Evolutionary conservation across 2,113 vertebrate species (phyloP).

Genomic region (Trogon surrucura): DNA sequence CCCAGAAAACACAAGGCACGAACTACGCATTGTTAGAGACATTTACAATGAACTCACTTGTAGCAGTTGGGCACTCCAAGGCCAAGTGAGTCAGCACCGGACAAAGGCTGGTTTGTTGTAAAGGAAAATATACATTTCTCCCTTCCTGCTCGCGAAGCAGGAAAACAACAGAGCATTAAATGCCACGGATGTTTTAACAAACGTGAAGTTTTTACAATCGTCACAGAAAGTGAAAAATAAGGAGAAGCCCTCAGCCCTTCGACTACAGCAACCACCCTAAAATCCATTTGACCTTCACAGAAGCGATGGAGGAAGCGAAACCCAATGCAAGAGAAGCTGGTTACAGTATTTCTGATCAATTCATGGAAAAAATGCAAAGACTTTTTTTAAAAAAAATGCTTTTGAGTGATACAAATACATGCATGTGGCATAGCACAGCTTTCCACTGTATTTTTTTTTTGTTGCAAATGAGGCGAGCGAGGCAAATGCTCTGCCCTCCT

Average conservation of each 20-base stretch:
- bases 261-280: background rate
- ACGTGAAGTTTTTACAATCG: background rate
- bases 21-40: background rate
- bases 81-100: background rate
- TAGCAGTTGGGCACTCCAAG: background rate
- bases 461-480: background rate
- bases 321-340: background rate
- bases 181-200: background rate
- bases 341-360: background rate
- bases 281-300: background rate
- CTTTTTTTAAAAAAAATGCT: background rate
- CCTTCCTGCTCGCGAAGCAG: background rate
- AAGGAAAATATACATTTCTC: background rate
- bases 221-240: background rate
- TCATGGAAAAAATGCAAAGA: background rate
- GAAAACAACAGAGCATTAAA: conserved; percentile 13
- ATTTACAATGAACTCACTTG: background rate
- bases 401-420: background rate
- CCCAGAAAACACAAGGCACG: background rate
- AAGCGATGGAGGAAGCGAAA: background rate
- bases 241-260: background rate
- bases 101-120: background rate
- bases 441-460: background rate
- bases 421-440: background rate
- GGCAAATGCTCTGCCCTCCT: background rate